Evolutionary conservation across 2,113 vertebrate species (phyloP).

Genomic region (Actinemys pallida): DNA sequence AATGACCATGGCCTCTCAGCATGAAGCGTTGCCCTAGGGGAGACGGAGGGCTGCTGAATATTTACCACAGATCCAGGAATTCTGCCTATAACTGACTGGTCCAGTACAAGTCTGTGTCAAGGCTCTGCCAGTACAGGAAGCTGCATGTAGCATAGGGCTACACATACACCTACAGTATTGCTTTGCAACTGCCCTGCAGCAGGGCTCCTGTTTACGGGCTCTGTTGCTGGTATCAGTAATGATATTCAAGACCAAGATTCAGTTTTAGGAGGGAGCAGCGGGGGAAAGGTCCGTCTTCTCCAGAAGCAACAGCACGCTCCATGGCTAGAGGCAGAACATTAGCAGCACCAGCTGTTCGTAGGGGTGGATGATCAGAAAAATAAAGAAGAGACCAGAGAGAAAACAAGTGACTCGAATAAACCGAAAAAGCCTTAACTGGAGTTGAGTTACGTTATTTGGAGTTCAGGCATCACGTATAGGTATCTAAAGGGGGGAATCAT

Average conservation of each 20-base stretch:
- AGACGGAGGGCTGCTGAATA: not conserved
- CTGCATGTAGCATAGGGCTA: not conserved
- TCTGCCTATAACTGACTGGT: rapidly evolving
- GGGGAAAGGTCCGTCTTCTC: not conserved
- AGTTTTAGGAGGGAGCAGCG: not conserved
- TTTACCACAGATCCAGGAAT: not conserved
- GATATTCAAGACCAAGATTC: not conserved
- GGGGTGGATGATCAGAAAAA: rapidly evolving
- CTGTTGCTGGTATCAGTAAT: not conserved
- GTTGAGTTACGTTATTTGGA: not conserved
- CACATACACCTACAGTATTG: not conserved
- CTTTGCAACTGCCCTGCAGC: not conserved
- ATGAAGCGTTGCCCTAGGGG: rapidly evolving
- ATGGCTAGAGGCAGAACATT: not conserved
- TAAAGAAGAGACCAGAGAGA: not conserved
- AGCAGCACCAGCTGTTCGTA: not conserved
- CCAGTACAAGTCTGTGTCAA: not conserved
- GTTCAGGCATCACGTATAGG: not conserved
- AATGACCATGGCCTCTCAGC: rapidly evolving
- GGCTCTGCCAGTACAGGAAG: rapidly evolving
- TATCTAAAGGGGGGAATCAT: not conserved
- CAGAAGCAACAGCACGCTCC: not conserved
- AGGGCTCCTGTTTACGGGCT: not conserved
- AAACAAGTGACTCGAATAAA: not conserved
- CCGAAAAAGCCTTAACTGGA: not conserved